Conservation (phyloP, 1,140 invertebrate species). For the Diachasmimorpha longicaudata region DNA sequence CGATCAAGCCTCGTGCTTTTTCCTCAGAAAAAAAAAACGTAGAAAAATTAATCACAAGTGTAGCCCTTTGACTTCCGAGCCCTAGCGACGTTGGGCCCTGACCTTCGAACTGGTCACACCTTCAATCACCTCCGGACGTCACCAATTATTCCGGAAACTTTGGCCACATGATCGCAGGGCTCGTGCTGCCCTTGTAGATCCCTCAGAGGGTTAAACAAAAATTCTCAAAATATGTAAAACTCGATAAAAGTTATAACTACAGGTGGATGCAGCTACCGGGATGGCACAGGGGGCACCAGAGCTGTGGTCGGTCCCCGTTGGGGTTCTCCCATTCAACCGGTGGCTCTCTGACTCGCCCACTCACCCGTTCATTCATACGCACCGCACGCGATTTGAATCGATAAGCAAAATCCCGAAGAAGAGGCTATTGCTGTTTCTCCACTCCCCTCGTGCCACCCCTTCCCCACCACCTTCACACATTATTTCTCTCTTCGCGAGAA, state of each 20-base stretch:
- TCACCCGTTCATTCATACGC: slow-evolving; percentile 55
- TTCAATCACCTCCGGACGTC: too few relatives aligned
- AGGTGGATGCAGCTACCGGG: not conserved
- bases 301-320: slow-evolving; percentile 37
- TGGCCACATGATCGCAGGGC: too few relatives aligned
- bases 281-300: not conserved
- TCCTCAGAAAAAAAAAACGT: not conserved
- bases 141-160: too few relatives aligned
- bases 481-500: not conserved
- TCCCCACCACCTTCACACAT: not conserved
- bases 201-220: too few relatives aligned
- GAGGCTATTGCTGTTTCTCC: slow-evolving; percentile 12
- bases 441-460: not conserved
- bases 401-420: slow-evolving; percentile 34
- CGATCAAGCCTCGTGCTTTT: not conserved
- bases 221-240: too few relatives aligned
- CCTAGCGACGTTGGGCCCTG: too few relatives aligned
- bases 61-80: too few relatives aligned
- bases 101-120: too few relatives aligned
- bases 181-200: too few relatives aligned
- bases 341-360: slow-evolving; percentile 48
- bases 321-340: slow-evolving; percentile 49
- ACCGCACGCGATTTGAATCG: slow-evolving; percentile 53
- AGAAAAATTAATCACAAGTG: too few relatives aligned
- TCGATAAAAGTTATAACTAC: too few relatives aligned